Evolutionary conservation across 2,888 invertebrate genomes (phyloP).

Genomic region (Nowickia ferox): DNA sequence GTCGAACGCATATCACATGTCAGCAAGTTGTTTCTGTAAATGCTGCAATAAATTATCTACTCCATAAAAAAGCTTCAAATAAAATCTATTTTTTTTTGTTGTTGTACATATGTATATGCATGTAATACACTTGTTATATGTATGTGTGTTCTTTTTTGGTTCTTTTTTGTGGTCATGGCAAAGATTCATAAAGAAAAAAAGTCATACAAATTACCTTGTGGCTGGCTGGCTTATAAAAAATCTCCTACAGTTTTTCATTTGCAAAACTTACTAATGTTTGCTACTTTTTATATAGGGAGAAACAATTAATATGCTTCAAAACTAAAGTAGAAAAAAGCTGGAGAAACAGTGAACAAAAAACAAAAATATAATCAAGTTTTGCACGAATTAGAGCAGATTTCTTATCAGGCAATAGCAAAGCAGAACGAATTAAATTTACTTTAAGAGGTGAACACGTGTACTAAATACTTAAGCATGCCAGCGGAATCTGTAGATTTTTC

Average conservation of each 20-base stretch:
- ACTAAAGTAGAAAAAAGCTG: neutral
- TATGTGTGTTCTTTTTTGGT: too few species aligned
- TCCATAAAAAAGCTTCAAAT: conserved; percentile 42
- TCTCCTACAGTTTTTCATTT: neutral
- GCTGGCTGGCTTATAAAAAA: conserved; percentile 14
- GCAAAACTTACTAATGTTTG: neutral
- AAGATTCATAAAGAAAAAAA: neutral
- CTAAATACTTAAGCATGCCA: conserved; percentile 30
- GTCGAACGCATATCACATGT: conserved; percentile 65
- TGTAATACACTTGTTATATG: too few species aligned
- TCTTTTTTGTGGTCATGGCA: conserved; percentile 23
- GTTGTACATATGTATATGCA: too few species aligned
- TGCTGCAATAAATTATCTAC: conserved; percentile 56
- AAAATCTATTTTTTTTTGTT: conserved; percentile 39
- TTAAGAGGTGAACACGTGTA: conserved; percentile 35
- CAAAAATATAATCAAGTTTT: conserved; percentile 27
- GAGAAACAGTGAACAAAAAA: conserved; percentile 3
- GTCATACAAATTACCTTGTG: conserved; percentile 38
- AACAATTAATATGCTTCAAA: conserved; percentile 14
- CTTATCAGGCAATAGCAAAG: conserved; percentile 39
- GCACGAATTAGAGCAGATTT: conserved; percentile 62
- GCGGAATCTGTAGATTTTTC: neutral
- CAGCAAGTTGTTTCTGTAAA: conserved; percentile 59
- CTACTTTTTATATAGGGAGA: neutral
- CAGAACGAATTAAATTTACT: conserved; percentile 32